Percentiles rank a stretch among this genome's conserved stretches.
These are phyloP conservation scores for Prostheceraeus crozeri DNA, from an alignment of 2,888 invertebrate species.

Conservation along the genomic window DNA sequence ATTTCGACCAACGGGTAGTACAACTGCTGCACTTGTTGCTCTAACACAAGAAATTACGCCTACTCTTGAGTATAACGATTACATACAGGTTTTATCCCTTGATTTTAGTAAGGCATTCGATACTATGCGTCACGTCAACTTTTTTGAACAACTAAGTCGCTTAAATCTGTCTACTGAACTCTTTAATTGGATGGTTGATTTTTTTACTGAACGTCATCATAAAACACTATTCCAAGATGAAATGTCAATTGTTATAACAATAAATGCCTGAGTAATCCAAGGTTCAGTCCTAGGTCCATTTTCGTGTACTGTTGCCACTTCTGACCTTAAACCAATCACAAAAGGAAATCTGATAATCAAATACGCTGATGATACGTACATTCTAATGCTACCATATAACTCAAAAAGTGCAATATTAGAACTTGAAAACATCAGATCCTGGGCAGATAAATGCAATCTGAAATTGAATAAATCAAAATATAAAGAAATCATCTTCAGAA, in stretches of 20 bases:
- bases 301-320: constrained; percentile 16
- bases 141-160: constrained; percentile 17
- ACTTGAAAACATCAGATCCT: constrained; percentile 10
- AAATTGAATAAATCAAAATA: constrained; percentile 2
- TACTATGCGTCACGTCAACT: constrained; percentile 21
- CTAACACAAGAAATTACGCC: constrained; percentile 23
- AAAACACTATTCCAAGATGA: constrained; percentile 24
- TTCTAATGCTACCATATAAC: constrained; percentile 10
- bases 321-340: constrained; percentile 10
- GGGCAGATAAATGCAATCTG: constrained; percentile 3
- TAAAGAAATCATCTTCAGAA: constrained; percentile 14
- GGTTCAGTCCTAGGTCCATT: constrained; percentile 26
- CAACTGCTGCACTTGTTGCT: constrained; percentile 19
- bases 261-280: constrained; percentile 25
- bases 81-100: constrained; percentile 18
- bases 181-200: constrained; percentile 19
- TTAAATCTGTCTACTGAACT: constrained; percentile 15
- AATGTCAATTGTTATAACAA: constrained; percentile 3
- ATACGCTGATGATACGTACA: constrained; percentile 27
- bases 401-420: not conserved
- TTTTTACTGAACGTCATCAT: constrained; percentile 24
- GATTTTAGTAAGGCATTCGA: constrained; percentile 26
- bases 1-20: constrained; percentile 27
- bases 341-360: not conserved
- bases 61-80: constrained; percentile 18